Evolutionary conservation across 2,888 invertebrate genomes (phyloP), one percentile per base, ranked within the genome.

Genomic region (Thymelicus acteon): DNA sequence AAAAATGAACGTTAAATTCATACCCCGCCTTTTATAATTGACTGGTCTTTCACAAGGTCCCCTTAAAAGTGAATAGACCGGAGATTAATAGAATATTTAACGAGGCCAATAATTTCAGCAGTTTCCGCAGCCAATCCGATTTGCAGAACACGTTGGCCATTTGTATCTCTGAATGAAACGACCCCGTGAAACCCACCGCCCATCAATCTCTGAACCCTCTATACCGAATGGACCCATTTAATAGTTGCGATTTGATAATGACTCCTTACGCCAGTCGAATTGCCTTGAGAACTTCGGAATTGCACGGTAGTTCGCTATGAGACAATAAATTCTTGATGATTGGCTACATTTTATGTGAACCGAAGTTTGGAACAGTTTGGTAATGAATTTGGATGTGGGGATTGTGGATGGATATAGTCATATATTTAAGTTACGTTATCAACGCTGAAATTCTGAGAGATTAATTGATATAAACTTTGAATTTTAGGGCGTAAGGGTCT

Each of bases 91-190:
- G 72, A 74, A 72, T 72, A 71, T 72, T 74, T 73, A 71, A 75
- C 72, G 70, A 65, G 54, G 65, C 74, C 71, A 73, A 75, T 75
- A 72, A 74, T 71, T 73, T 65, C 60, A 72, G 68, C 72, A 72
- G 70, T 73, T 75, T 76, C 69, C 57, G 60, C 60, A 74, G 72
- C 72, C 75, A 72, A 77, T 77, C 75, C 75, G 74, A 79, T 78
- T 80, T 78, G 73, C 79, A 64, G 75, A 78, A 75, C 80, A 80
- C 75, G 79, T 80, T 76, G 71, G 72, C 76, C 76, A 81, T 81
- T 80, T 80, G 80, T 80, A 79, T 77, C 76, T 74, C 70, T 76
- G 77, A 79, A 80, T 79, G 80, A 78, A 79, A 77, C 74, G 74
- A 76, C 73, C 77, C 75, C 72, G 75, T 75, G 76, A 72, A 78